These are phyloP conservation scores for Calliphora vicina DNA, from an alignment of 1,140 invertebrate species.

Conservation along the genomic window DNA sequence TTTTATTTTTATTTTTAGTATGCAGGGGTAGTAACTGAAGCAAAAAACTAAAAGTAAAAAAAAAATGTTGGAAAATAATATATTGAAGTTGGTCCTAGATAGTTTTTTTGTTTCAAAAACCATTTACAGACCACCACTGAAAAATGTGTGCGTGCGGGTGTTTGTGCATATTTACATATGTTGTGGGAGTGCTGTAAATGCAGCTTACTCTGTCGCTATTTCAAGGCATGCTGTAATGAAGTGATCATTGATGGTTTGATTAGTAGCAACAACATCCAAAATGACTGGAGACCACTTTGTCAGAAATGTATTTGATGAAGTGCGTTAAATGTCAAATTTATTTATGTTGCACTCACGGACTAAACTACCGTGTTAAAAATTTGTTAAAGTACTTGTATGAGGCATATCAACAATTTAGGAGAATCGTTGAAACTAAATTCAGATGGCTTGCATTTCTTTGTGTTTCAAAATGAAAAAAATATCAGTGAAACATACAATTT, in stretches of 20 bases:
- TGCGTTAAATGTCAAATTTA: background rate
- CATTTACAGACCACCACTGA: no score
- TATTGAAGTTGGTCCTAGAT: background rate
- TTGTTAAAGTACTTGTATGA: no score
- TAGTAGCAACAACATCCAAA: background rate
- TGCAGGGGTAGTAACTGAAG: background rate
- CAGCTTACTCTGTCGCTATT: background rate
- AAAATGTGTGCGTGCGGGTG: no score
- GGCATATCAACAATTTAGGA: no score
- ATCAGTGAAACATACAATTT: no score
- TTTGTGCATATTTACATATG: no score
- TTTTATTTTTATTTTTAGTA: no score
- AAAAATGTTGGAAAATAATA: background rate
- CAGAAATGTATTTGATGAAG: background rate
- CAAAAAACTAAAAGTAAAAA: background rate
- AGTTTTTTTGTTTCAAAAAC: background rate
- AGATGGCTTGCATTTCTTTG: no score
- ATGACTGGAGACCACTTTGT: background rate
- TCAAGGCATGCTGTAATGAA: background rate
- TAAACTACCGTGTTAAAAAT: no score
- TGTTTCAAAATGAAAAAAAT: no score
- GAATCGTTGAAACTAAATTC: no score
- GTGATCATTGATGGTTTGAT: slow-evolving; percentile 1
- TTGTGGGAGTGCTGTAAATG: no score
- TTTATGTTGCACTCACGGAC: background rate